Base-by-base conservation (phyloP, 2,113 vertebrate genomes). In the Pavo muticus region DNA sequence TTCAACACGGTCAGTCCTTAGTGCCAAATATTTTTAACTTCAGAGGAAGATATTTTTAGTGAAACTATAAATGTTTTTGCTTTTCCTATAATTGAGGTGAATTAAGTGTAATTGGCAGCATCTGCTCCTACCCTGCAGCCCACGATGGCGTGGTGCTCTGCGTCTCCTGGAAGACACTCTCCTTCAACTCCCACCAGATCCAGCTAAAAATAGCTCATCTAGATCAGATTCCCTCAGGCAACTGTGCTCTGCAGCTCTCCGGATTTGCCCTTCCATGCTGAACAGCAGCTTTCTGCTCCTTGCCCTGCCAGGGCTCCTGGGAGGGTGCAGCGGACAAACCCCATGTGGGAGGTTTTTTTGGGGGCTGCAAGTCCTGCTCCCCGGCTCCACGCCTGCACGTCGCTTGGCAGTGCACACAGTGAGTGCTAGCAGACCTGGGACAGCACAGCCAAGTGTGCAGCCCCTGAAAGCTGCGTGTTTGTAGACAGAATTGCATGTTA, bases 61-160 rank as follows among this genome's bases (percentile, higher is more conserved):
- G 42, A 37, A 85, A 42, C 61, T 63, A 7, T 57, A 35, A 42
- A 59, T 76, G 37, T 14, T 0, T 76, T 76, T 17, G 24, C 56
- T 71, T 87, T 85, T 85, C 69, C 87, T 88, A n/a, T 87, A 94
- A 93, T 75, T 82, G 91, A 95, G 91, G 90, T 91, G 88, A 94
- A 95, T 93, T 91, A 91, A 94, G 87, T 56, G 73, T 84, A 93
- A 96, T 88, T 91, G 92, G 70, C 94, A 94, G 83, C 78, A 91
- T 86, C 84, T 91, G 73, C 75, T 88, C 82, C 2, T 90, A 37
- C 94, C 94, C 75, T 87, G 70, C 80, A 1, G 2, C 81, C 72
- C 3, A 0, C 91, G 72, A 67, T 50, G 90, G 86, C 2, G 6
- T 89, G 88, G 90, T 86, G 44, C 48, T 92, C 87, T 87, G 50